Percentiles rank a stretch among this genome's conserved stretches.
Conservation (phyloP, 2,888 invertebrate species). For the Gymnosoma rotundatum region DNA sequence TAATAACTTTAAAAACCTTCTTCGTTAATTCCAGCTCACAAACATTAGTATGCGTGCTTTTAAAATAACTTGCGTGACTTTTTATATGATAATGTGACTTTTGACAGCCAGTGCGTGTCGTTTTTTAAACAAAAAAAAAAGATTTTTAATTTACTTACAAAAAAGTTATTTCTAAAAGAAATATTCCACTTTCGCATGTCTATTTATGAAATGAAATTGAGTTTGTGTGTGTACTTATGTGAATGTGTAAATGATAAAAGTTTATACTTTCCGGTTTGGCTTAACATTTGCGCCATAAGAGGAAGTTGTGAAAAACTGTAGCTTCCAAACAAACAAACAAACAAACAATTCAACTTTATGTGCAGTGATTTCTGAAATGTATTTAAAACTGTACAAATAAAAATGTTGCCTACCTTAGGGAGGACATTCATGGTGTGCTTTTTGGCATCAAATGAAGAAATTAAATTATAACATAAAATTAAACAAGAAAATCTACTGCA, state of each 20-base stretch:
- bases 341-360: slow-evolving; percentile 19
- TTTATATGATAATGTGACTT: slow-evolving; percentile 66
- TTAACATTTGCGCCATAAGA: slow-evolving; percentile 49
- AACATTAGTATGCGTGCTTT: not conserved
- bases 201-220: not conserved
- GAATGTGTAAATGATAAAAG: slow-evolving; percentile 54
- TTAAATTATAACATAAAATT: not conserved
- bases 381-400: not conserved
- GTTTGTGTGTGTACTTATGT: not conserved
- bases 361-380: slow-evolving; percentile 23
- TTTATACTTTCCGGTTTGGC: slow-evolving; percentile 53
- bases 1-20: too few relatives aligned
- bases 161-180: slow-evolving; percentile 21
- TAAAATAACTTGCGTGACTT: slow-evolving; percentile 48
- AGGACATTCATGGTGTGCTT: too few relatives aligned
- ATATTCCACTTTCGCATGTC: slow-evolving; percentile 29
- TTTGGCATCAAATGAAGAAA: not conserved
- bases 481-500: too few relatives aligned
- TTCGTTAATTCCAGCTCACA: too few relatives aligned
- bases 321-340: slow-evolving; percentile 24
- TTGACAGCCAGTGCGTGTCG: slow-evolving; percentile 73
- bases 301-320: slow-evolving; percentile 20
- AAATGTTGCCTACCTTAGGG: slow-evolving; percentile 9
- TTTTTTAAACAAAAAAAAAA: slow-evolving; percentile 2
- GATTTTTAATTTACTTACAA: slow-evolving; percentile 38